These are phyloP conservation scores for Pandemis cinnamomeana DNA, from an alignment of 2,888 invertebrate species.

Conservation along the genomic window DNA sequence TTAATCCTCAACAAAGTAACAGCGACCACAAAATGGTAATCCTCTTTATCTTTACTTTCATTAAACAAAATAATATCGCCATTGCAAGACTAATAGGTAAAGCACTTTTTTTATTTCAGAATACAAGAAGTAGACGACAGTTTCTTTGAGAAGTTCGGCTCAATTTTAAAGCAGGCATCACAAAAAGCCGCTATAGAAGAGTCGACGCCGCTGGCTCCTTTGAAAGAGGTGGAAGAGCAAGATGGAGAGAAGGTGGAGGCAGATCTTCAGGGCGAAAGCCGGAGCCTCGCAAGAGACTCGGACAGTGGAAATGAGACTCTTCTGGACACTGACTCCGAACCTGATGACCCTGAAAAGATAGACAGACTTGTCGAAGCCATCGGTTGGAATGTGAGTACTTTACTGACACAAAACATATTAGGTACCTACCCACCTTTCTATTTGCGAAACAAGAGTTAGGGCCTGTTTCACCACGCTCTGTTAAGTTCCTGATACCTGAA, in stretches of 20 bases:
- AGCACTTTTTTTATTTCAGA: slow-evolving; percentile 76
- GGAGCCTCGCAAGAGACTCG: slow-evolving; percentile 67
- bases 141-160: slow-evolving; percentile 93
- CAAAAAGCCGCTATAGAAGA: slow-evolving; percentile 84
- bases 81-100: not conserved
- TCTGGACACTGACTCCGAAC: slow-evolving; percentile 87
- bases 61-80: not conserved
- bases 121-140: slow-evolving; percentile 93
- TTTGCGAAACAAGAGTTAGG: too few species aligned
- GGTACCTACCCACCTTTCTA: too few species aligned
- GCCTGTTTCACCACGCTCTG: too few species aligned
- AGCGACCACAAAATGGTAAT: not conserved
- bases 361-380: slow-evolving; percentile 86
- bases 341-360: slow-evolving; percentile 86
- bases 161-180: slow-evolving; percentile 87
- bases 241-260: slow-evolving; percentile 72
- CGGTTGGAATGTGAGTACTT: slow-evolving; percentile 90
- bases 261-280: slow-evolving; percentile 70
- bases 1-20: not conserved
- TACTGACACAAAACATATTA: not conserved
- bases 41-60: not conserved
- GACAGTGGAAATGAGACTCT: slow-evolving; percentile 84
- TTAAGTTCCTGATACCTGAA: too few species aligned
- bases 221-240: slow-evolving; percentile 74
- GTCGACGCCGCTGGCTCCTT: slow-evolving; percentile 82